Evolutionary conservation across 2,113 vertebrate species (phyloP).

Genomic region (Pachycephala philippinensis): DNA sequence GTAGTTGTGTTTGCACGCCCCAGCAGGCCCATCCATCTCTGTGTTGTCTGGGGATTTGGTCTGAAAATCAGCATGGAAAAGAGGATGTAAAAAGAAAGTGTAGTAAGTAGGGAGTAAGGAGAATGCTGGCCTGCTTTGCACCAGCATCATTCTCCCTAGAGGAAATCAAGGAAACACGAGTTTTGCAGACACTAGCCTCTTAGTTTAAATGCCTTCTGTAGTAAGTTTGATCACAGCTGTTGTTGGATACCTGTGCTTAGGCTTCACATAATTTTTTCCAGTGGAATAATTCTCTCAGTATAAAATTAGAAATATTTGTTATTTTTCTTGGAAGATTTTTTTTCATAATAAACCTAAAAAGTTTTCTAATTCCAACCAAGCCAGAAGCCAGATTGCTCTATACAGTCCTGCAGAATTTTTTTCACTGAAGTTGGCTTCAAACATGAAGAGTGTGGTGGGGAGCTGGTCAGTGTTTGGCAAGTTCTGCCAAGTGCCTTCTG

Average conservation of each 20-base stretch:
- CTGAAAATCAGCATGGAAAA: background rate
- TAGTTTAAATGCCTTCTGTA: slow-evolving; percentile 11
- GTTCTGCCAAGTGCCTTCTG: background rate
- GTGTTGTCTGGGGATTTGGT: background rate
- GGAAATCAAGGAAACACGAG: slow-evolving; percentile 29
- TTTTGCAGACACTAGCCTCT: slow-evolving; percentile 49
- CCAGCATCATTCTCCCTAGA: slow-evolving; percentile 25
- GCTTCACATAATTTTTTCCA: slow-evolving; percentile 65
- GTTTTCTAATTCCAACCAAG: slow-evolving; percentile 22
- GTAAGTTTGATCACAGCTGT: slow-evolving; percentile 44
- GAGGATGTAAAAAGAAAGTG: background rate
- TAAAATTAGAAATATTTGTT: slow-evolving; percentile 68
- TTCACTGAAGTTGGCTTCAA: background rate
- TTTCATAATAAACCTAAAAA: slow-evolving; percentile 5
- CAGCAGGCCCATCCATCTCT: background rate
- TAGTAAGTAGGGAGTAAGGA: background rate
- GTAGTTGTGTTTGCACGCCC: background rate
- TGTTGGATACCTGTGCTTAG: slow-evolving; percentile 65
- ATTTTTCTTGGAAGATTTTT: slow-evolving; percentile 60
- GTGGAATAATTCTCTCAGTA: slow-evolving; percentile 46
- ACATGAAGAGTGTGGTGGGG: background rate
- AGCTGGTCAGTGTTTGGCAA: background rate
- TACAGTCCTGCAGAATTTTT: background rate
- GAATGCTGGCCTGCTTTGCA: background rate
- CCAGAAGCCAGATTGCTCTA: slow-evolving; percentile 4